Evolutionary conservation across 2,888 invertebrate genomes (phyloP), one percentile per base, ranked within the genome.

Genomic region (Drosophila austrosaltans): DNA sequence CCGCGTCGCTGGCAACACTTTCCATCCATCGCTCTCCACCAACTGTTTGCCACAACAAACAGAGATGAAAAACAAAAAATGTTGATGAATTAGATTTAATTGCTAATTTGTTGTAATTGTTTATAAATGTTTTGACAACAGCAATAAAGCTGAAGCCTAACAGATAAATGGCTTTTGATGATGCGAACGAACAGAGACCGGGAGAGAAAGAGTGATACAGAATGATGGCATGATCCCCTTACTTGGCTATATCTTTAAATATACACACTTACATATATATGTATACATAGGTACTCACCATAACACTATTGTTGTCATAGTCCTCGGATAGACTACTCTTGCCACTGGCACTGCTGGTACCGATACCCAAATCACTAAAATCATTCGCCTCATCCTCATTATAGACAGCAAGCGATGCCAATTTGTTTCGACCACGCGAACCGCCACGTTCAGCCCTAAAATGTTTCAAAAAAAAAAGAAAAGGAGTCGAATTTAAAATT

Each of bases 381-480:
- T 97, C 97, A 89, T 97, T 96, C 53, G 95, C 94, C 90, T 97
- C 96, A 81, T 97, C 96, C 84, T 96, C 96, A 74, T 95, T 95
- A 92, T 96, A 97, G 82, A 97, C 93, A 3, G 96, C 94, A 65
- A 96, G 93, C 58, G 94, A 91, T 66, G 94, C 91, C 92, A 94
- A 88, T 93, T 95, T 95, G 66, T 93, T 93, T 56, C 95, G 94
- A 75, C 94, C 93, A 76, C 93, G 93, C 77, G 92, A 75, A 12
- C 81, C 93, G 74, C 94, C 93, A 71, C 91, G 90, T 79, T 91
- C 91, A 71, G 90, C 91, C 69, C 91, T 91, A 61, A 5, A 36
- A 36, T 10, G 8, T 8, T 36, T 0, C 22, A 12, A 48, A 3
- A 25, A 25, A 20, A 22, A 12, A 12, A 2, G 25, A 22, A 22